Conservation (phyloP, 2,113 vertebrate species). For the Hypomesus transpacificus region DNA sequence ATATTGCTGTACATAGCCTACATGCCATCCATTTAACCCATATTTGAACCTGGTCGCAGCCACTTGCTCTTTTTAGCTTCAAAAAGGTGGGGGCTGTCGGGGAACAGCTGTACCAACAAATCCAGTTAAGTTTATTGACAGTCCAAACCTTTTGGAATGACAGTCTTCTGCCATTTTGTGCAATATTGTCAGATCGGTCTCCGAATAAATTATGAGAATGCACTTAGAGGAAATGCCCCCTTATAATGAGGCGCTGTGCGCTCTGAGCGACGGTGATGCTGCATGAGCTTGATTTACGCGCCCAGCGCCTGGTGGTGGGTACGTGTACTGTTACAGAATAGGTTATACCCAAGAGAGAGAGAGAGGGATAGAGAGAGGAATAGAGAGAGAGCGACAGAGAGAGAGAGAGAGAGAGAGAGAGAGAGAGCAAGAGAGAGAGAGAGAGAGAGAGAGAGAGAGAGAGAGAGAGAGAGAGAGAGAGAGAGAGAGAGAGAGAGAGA, state of each 20-base stretch:
- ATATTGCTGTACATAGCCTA: too few relatives aligned
- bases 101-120: too few relatives aligned
- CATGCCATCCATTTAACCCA: too few relatives aligned
- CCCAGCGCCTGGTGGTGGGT: conserved; percentile 64
- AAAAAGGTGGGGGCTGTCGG: too few relatives aligned
- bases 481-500: conserved; percentile 20
- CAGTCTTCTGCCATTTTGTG: too few relatives aligned
- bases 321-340: conserved; percentile 58
- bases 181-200: too few relatives aligned
- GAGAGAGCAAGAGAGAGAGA: conserved; percentile 39
- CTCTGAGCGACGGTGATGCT: conserved; percentile 56
- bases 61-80: too few relatives aligned
- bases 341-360: conserved; percentile 39
- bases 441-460: conserved; percentile 18
- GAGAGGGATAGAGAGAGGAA: conserved; percentile 43
- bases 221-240: neutral
- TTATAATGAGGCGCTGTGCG: conserved; percentile 46
- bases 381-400: conserved; percentile 21
- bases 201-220: neutral
- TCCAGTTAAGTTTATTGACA: too few relatives aligned
- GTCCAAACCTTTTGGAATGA: too few relatives aligned
- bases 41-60: too few relatives aligned
- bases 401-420: conserved; percentile 33
- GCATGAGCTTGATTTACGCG: conserved; percentile 62
- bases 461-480: conserved; percentile 49